phyloP scores from a whole-genome alignment of 2,113 vertebrate species.

The Gracilinanus agilis region DNA sequence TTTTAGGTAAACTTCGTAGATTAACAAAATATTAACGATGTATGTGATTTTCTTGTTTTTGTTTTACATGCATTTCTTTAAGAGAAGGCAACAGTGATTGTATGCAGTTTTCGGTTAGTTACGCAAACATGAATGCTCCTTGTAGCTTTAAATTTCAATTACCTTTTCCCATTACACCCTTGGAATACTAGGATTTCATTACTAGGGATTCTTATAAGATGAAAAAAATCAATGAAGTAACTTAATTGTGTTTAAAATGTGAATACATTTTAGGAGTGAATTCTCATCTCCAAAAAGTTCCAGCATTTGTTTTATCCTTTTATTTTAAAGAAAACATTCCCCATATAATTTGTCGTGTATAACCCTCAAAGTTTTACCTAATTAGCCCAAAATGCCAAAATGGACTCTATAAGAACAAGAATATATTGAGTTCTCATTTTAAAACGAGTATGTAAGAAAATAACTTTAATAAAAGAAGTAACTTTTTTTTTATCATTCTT shows the following conservation, averaged over 20 bases:
- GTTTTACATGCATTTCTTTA: slow-evolving; percentile 21
- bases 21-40: slow-evolving; percentile 25
- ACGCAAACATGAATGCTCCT: not conserved
- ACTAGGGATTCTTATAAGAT: not conserved
- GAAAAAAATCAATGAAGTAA: not conserved
- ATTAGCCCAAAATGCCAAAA: not conserved
- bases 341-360: not conserved
- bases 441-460: not conserved
- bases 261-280: not conserved
- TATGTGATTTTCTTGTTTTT: slow-evolving; percentile 21
- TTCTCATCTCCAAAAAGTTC: not conserved
- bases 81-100: not conserved
- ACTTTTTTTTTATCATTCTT: not conserved
- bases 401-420: not conserved
- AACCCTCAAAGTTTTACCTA: not conserved
- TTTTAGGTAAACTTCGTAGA: slow-evolving; percentile 28
- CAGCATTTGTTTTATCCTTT: not conserved
- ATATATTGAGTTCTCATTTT: not conserved
- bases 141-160: not conserved
- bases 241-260: not conserved
- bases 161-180: not conserved
- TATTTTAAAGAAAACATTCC: not conserved
- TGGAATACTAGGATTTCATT: not conserved
- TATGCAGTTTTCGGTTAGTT: not conserved
- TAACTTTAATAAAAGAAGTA: not conserved